Conservation (phyloP, 2,113 vertebrate genomes). For the Peucedramus taeniatus region DNA sequence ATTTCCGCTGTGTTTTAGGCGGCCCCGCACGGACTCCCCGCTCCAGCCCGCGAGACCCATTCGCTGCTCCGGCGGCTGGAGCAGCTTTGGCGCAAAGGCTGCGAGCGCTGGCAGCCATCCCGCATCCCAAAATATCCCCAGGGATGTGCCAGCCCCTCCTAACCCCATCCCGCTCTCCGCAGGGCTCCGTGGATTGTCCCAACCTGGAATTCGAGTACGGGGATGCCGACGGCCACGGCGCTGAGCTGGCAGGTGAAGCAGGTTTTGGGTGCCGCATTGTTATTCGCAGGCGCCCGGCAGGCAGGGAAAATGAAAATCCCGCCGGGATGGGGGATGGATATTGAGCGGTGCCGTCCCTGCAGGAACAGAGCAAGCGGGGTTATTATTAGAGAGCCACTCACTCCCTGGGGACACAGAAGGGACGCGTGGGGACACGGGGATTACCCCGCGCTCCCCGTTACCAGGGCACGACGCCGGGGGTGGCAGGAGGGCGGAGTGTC, state of each 20-base stretch:
- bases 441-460: rapidly evolving
- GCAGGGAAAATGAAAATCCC: background rate
- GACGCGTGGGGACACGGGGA: background rate
- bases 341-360: background rate
- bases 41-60: background rate
- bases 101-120: background rate
- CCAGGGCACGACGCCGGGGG: rapidly evolving
- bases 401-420: background rate
- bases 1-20: background rate
- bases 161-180: background rate
- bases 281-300: background rate
- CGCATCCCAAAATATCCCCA: background rate
- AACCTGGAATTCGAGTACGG: conserved; percentile 94
- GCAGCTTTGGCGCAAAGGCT: background rate
- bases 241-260: conserved; percentile 86
- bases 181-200: conserved; percentile 93
- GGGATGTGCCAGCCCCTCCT: background rate
- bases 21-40: rapidly evolving
- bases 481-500: background rate
- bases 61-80: background rate
- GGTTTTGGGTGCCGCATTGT: rapidly evolving
- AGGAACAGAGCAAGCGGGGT: rapidly evolving
- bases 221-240: conserved; percentile 79
- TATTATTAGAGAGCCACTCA: background rate
- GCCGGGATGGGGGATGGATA: background rate